Conservation (phyloP, 2,888 invertebrate genomes). For the Cistogaster globosa region DNA sequence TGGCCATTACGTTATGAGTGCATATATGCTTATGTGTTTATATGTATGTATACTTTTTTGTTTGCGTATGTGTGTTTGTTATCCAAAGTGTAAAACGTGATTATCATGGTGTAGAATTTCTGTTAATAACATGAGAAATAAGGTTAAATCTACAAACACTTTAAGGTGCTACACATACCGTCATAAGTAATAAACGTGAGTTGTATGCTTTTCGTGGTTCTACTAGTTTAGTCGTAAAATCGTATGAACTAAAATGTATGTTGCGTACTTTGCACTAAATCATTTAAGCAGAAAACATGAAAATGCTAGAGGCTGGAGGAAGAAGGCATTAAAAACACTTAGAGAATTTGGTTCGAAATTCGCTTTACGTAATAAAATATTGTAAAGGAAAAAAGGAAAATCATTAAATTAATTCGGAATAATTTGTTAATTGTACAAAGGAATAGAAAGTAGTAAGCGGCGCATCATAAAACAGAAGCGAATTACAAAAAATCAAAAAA, state of each 20-base stretch:
- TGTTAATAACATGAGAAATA: conserved; percentile 62
- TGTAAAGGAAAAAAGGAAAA: too few species aligned
- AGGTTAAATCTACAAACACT: conserved; percentile 67
- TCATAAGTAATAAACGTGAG: conserved; percentile 29
- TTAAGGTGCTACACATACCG: conserved; percentile 30
- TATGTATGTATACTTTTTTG: background rate
- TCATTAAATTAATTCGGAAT: too few species aligned
- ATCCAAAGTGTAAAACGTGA: conserved; percentile 49
- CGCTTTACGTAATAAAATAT: too few species aligned
- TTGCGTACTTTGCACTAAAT: conserved; percentile 3
- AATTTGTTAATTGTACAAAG: too few species aligned
- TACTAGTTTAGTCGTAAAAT: conserved; percentile 12
- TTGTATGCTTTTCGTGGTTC: background rate
- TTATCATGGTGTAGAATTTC: conserved; percentile 47
- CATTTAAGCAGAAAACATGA: conserved; percentile 17
- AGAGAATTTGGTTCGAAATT: too few species aligned
- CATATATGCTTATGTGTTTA: background rate
- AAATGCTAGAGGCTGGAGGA: background rate
- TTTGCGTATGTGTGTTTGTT: background rate
- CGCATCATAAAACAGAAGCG: too few species aligned
- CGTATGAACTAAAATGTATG: background rate
- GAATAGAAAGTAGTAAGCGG: too few species aligned
- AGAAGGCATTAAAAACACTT: too few species aligned
- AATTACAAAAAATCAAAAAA: too few species aligned
- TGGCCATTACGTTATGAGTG: conserved; percentile 26